These are phyloP conservation scores for Myotis brandtii DNA, from an alignment of 2,113 vertebrate species.

Conservation along the genomic window DNA sequence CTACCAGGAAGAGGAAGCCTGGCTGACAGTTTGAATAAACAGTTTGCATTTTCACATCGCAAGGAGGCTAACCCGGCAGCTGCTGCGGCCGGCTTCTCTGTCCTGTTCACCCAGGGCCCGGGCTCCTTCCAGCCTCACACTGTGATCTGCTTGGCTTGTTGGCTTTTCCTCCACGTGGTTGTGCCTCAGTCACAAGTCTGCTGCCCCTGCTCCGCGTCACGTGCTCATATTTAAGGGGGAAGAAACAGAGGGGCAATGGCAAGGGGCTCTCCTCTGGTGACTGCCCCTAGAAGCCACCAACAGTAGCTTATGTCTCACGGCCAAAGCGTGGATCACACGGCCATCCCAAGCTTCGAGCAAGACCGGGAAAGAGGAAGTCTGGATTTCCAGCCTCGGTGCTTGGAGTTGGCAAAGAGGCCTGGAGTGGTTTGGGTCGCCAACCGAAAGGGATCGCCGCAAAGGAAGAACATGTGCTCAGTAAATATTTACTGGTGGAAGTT, in stretches of 20 bases:
- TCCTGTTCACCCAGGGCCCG: not conserved
- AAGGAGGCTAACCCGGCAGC: not conserved
- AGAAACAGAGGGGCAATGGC: not conserved
- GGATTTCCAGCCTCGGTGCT: not conserved
- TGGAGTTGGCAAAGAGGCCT: not conserved
- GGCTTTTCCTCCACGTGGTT: not conserved
- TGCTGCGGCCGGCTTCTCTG: not conserved
- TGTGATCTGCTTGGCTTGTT: not conserved
- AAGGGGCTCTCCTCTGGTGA: not conserved
- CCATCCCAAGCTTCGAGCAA: not conserved
- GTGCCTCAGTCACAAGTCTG: not conserved
- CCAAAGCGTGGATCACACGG: not conserved
- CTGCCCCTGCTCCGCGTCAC: not conserved
- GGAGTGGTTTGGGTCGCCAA: not conserved
- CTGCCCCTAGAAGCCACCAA: not conserved
- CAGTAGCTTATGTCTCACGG: not conserved
- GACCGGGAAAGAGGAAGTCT: not conserved
- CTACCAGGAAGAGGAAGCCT: not conserved
- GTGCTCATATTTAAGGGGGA: not conserved
- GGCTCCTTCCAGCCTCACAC: not conserved
- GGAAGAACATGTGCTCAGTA: not conserved
- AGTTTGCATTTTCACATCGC: not conserved
- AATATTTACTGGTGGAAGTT: not conserved
- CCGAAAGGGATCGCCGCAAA: not conserved
- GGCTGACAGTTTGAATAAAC: not conserved